A percentile compares a stretch with the other conserved stretches of the same genome.
phyloP scores from a whole-genome alignment of 2,797 vertebrate species.

The Rhinella marina region DNA sequence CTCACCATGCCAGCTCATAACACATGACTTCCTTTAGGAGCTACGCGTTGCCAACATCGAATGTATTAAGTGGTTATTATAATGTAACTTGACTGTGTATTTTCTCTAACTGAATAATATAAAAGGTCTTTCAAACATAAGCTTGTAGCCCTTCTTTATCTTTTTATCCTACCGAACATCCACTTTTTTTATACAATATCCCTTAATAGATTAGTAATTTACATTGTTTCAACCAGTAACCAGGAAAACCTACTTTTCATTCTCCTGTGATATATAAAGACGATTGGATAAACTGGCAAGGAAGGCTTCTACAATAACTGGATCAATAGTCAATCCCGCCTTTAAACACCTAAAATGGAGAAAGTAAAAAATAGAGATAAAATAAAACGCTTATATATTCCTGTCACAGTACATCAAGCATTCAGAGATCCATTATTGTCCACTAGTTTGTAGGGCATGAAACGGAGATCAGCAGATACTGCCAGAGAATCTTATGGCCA shows the following conservation, averaged over 20 bases:
- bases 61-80: no score
- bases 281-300: slow-evolving; percentile 96
- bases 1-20: no score
- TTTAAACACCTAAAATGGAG: slow-evolving; percentile 86
- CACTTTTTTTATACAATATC: background rate
- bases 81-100: background rate
- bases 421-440: background rate
- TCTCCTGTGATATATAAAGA: slow-evolving; percentile 97
- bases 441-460: no score
- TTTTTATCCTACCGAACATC: background rate
- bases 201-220: background rate
- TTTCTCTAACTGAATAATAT: background rate
- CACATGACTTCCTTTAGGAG: no score
- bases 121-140: background rate
- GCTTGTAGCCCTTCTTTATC: background rate
- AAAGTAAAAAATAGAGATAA: background rate
- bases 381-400: background rate
- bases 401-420: no score
- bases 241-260: slow-evolving; percentile 87
- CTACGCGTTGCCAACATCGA: no score
- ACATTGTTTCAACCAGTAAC: background rate
- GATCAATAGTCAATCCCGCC: slow-evolving; percentile 90
- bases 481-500: background rate
- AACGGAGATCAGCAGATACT: background rate
- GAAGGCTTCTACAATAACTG: slow-evolving; percentile 95